These are phyloP conservation scores for Gobio gobio DNA, from an alignment of 2,113 vertebrate species.

Conservation along the genomic window DNA sequence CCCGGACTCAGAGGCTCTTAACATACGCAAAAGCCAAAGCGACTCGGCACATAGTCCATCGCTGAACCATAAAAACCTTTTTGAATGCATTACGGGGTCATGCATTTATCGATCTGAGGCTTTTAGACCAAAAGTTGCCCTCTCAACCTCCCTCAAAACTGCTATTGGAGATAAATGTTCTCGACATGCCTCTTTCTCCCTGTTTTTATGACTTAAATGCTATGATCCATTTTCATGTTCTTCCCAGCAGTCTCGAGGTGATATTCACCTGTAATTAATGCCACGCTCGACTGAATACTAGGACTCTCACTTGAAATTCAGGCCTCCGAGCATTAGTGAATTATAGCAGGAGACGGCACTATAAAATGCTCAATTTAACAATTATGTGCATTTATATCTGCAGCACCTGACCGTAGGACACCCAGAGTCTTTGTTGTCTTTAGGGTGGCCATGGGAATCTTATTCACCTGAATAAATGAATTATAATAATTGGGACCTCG, in stretches of 20 bases:
- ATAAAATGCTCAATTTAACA: slow-evolving; percentile 79
- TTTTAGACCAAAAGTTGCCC: neutral
- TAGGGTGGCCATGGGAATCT: slow-evolving; percentile 20
- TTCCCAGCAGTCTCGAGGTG: slow-evolving; percentile 46
- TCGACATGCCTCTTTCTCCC: neutral
- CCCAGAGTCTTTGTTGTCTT: slow-evolving; percentile 57
- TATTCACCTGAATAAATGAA: slow-evolving; percentile 7
- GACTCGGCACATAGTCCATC: neutral
- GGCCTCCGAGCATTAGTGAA: slow-evolving; percentile 64
- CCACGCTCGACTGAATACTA: slow-evolving; percentile 60
- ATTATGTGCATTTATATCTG: slow-evolving; percentile 68
- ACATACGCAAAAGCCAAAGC: neutral
- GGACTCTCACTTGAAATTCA: slow-evolving; percentile 64
- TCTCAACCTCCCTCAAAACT: neutral
- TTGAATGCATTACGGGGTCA: slow-evolving; percentile 12
- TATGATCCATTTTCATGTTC: slow-evolving; percentile 11
- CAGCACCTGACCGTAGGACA: slow-evolving; percentile 61
- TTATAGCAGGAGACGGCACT: slow-evolving; percentile 61
- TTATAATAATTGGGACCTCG: neutral
- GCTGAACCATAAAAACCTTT: neutral
- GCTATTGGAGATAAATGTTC: neutral
- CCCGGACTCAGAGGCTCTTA: neutral
- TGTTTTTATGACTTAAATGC: slow-evolving; percentile 10
- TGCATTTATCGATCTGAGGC: neutral
- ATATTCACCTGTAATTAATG: slow-evolving; percentile 74